A percentile compares a stretch with the other conserved stretches of the same genome.
phyloP scores from a whole-genome alignment of 2,888 invertebrate genomes.

The Cheilosia vernalis region DNA sequence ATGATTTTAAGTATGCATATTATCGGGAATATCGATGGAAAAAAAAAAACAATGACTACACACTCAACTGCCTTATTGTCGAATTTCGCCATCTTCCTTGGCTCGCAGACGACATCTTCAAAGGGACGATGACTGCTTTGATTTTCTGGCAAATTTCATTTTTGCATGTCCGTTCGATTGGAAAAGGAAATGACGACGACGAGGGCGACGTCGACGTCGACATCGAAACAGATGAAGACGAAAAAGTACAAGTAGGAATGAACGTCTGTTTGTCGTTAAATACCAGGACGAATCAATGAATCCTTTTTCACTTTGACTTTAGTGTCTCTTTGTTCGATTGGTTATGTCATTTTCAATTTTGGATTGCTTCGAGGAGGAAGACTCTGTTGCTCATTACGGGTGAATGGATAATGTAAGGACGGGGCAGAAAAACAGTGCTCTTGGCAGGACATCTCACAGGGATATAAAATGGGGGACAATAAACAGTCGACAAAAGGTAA shows the following conservation, averaged over 20 bases:
- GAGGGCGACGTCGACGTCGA: not conserved
- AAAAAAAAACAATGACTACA: conserved; percentile 47
- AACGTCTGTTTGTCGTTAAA: conserved; percentile 73
- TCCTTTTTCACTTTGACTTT: conserved; percentile 66
- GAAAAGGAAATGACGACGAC: conserved; percentile 67
- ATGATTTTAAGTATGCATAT: conserved; percentile 75
- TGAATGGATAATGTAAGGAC: conserved; percentile 57
- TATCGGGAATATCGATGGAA: conserved; percentile 48
- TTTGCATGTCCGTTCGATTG: conserved; percentile 74
- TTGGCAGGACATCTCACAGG: conserved; percentile 36
- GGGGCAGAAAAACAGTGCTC: not conserved
- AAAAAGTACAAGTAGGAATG: not conserved
- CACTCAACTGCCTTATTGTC: conserved; percentile 66
- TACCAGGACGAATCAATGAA: conserved; percentile 74
- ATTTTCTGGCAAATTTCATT: conserved; percentile 74
- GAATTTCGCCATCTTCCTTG: conserved; percentile 20
- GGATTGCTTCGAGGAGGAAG: conserved; percentile 42
- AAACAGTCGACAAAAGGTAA: conserved; percentile 45
- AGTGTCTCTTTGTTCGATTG: conserved; percentile 65
- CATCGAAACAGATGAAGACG: conserved; percentile 18
- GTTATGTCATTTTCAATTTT: conserved; percentile 73
- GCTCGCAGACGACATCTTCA: conserved; percentile 26
- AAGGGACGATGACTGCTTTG: conserved; percentile 49
- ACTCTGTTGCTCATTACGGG: conserved; percentile 65
- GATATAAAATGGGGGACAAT: conserved; percentile 5